Percentiles rank a stretch among this genome's conserved stretches.
phyloP scores from a whole-genome alignment of 1,140 invertebrate species.

The Zaprionus inermis region DNA sequence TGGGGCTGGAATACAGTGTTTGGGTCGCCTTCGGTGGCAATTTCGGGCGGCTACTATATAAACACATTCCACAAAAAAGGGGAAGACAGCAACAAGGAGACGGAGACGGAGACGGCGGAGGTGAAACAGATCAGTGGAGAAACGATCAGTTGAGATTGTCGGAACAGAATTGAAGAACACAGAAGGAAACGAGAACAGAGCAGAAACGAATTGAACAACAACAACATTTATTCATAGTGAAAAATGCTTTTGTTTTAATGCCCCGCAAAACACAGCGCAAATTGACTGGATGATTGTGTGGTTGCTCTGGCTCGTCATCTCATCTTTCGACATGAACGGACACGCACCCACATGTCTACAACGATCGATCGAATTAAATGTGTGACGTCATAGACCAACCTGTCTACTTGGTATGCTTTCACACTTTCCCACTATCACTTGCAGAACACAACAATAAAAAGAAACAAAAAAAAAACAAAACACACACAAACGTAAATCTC shows the following conservation, averaged over 20 bases:
- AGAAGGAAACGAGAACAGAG: constrained; percentile 2
- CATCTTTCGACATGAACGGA: not conserved
- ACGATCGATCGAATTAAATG: not conserved
- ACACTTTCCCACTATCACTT: constrained; percentile 27
- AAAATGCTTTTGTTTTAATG: constrained; percentile 82
- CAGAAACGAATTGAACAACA: constrained; percentile 14
- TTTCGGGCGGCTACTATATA: constrained; percentile 61
- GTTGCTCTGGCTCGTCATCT: constrained; percentile 31
- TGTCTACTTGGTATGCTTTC: not conserved
- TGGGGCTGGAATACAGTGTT: not conserved
- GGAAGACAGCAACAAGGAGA: not conserved
- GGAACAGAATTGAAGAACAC: not conserved
- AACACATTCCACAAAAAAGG: constrained; percentile 64
- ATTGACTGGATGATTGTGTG: constrained; percentile 78
- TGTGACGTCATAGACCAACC: constrained; percentile 42
- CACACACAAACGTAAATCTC: not conserved
- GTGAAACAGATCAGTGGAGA: not conserved
- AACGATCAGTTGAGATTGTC: not conserved
- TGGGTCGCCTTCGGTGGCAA: constrained; percentile 41
- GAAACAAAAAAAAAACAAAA: not conserved
- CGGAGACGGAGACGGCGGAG: too few relatives aligned
- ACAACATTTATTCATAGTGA: constrained; percentile 76
- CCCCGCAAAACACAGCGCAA: constrained; percentile 80
- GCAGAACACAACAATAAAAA: constrained; percentile 11
- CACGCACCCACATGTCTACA: constrained; percentile 7